A percentile compares a stretch with the other conserved stretches of the same genome.
These are phyloP conservation scores for Zapus hudsonius DNA, from an alignment of 2,113 vertebrate species.

Conservation along the genomic window DNA sequence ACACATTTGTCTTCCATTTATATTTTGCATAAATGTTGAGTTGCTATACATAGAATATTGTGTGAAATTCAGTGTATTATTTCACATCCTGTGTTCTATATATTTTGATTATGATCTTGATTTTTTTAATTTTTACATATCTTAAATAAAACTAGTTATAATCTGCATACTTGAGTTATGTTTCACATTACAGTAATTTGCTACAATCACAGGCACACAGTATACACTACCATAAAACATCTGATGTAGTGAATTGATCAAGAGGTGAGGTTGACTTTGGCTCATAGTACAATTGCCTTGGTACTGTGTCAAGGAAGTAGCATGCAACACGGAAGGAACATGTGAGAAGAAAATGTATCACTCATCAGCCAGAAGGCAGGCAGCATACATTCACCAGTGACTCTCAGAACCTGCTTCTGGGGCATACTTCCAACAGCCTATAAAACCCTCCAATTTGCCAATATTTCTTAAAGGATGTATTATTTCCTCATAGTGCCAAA, in stretches of 20 bases:
- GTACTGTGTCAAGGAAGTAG: not conserved
- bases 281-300: not conserved
- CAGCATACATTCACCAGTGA: not conserved
- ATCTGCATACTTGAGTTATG: not conserved
- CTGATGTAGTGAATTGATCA: not conserved
- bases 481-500: fast-evolving
- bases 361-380: not conserved
- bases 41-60: not conserved
- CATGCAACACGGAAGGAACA: too few relatives aligned
- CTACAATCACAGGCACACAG: not conserved
- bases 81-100: not conserved
- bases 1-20: not conserved
- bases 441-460: too few relatives aligned
- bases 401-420: not conserved
- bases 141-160: not conserved
- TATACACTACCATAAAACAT: not conserved
- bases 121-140: not conserved
- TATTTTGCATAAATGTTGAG: not conserved
- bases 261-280: not conserved
- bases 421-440: fast-evolving
- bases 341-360: too few relatives aligned
- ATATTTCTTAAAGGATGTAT: not conserved
- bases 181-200: not conserved
- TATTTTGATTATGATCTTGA: not conserved
- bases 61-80: not conserved